Base-by-base conservation (phyloP, 2,113 vertebrate genomes). In the Oryzias javanicus region DNA sequence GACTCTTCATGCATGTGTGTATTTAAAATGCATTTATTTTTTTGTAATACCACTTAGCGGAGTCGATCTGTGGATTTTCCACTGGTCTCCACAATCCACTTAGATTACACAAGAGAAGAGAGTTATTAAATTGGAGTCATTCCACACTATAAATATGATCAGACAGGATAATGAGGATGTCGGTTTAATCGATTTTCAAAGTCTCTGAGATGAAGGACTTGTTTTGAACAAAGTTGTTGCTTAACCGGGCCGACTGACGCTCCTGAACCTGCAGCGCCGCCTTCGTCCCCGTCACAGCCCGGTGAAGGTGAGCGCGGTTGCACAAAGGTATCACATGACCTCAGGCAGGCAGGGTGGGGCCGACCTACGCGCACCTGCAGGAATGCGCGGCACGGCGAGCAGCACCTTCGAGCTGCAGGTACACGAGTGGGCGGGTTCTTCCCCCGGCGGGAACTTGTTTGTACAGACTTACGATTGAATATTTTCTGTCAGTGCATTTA, bases 11-110 rank as follows among this genome's bases (percentile, higher is more conserved):
- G 57, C 47, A 71, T 70, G 49, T 45, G 8, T 64, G 61, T 55
- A 18, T 79, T 72, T 68, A 72, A 78, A 60, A 71, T 71, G 40
- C 54, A 52, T 77, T 65, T 70, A 68, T 61, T 81, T 27, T 27
- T 27, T 67, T 42, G 18, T 53, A 79, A 84, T 70, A 63, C 71
- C 73, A 70, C 71, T 86, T 69, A 77, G 68, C 55, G 10, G 60
- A 56, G 68, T 48, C 52, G 35, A 64, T 82, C 55, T 22, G 58
- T 65, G 70, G 74, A 64, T 85, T 78, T 72, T 29, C 54, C 40
- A 14, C 8, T 41, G 55, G 67, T 55, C 60, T 74, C 59, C 53
- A 61, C 76, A 84, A 76, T 81, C 68, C 78, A 78, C 67, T 80
- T 60, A 78, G 70, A 72, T 78, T 67, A 51, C 59, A 58, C 14